phyloP scores from a whole-genome alignment of 2,797 vertebrate species.

The Halcyon smyrnensis region DNA sequence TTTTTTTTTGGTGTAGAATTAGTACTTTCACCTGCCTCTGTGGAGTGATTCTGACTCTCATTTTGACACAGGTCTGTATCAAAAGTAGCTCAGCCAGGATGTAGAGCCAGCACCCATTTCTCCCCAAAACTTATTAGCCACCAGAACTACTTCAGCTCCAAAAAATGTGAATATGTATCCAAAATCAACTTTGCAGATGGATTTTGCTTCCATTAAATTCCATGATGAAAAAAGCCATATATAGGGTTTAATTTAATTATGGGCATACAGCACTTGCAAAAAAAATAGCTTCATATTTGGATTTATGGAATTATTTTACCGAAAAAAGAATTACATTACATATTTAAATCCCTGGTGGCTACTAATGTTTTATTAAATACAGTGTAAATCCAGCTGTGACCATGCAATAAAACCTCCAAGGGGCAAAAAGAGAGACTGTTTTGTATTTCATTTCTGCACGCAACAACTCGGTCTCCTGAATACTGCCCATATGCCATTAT shows the following conservation, averaged over 20 bases:
- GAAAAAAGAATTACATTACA: slow-evolving; percentile 82
- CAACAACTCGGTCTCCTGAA: slow-evolving; percentile 30
- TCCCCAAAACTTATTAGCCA: slow-evolving; percentile 17
- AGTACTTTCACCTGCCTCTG: background rate
- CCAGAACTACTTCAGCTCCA: slow-evolving; percentile 23
- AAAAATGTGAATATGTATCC: slow-evolving; percentile 40
- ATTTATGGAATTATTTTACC: slow-evolving; percentile 84
- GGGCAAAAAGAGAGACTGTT: slow-evolving; percentile 54
- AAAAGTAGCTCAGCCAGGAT: background rate
- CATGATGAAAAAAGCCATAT: background rate
- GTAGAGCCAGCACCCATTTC: background rate
- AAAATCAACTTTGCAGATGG: slow-evolving; percentile 53
- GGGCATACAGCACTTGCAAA: slow-evolving; percentile 40
- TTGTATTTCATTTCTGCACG: slow-evolving; percentile 71
- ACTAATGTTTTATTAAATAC: slow-evolving; percentile 85
- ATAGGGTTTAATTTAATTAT: slow-evolving; percentile 74
- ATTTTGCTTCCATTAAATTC: slow-evolving; percentile 51
- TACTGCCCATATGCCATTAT: slow-evolving; percentile 41
- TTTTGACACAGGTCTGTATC: background rate
- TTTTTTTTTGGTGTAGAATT: background rate
- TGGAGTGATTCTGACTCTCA: background rate
- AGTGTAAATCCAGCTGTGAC: slow-evolving; percentile 80
- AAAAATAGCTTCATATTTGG: slow-evolving; percentile 73
- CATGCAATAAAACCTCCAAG: slow-evolving; percentile 78
- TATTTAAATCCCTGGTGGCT: slow-evolving; percentile 81